Evolutionary conservation across 2,888 invertebrate species (phyloP).

Genomic region (Pantelozetes paolii): DNA sequence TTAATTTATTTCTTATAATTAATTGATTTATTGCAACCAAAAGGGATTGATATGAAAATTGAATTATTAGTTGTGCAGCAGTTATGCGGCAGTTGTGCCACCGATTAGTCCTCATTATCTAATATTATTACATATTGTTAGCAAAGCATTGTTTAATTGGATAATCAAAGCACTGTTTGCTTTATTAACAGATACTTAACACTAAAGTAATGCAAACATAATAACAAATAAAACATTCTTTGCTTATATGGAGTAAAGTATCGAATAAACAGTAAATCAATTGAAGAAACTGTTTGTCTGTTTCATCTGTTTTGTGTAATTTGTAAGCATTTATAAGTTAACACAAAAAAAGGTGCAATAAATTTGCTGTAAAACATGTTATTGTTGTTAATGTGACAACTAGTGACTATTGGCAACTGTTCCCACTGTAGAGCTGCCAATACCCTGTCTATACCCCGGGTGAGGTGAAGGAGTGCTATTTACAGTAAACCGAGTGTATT

Average conservation of each 20-base stretch:
- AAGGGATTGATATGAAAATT: slow-evolving; percentile 32
- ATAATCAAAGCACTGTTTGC: slow-evolving; percentile 13
- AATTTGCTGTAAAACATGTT: slow-evolving; percentile 19
- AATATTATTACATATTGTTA: slow-evolving; percentile 5
- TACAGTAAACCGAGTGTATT: slow-evolving; percentile 20
- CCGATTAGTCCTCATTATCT: not conserved
- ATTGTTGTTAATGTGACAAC: slow-evolving; percentile 22
- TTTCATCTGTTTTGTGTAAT: too few species aligned
- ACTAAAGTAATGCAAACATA: not conserved
- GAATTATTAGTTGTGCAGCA: slow-evolving; percentile 6
- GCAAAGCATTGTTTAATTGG: slow-evolving; percentile 15
- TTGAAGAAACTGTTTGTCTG: slow-evolving; percentile 3
- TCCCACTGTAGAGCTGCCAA: not conserved
- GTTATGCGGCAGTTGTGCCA: too few species aligned
- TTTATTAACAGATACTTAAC: not conserved
- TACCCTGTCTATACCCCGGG: not conserved
- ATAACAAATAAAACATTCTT: not conserved
- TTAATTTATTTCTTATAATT: slow-evolving; percentile 36
- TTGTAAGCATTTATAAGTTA: too few species aligned
- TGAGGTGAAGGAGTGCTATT: slow-evolving; percentile 30
- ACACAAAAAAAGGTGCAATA: slow-evolving; percentile 19
- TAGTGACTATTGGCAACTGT: slow-evolving; percentile 33
- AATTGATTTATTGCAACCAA: slow-evolving; percentile 35
- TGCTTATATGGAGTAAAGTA: not conserved
- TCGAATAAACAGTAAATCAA: not conserved